A percentile compares a stretch with the other conserved stretches of the same genome.
Evolutionary conservation across 2,888 invertebrate genomes (phyloP).

Genomic region (Meteorus colon): DNA sequence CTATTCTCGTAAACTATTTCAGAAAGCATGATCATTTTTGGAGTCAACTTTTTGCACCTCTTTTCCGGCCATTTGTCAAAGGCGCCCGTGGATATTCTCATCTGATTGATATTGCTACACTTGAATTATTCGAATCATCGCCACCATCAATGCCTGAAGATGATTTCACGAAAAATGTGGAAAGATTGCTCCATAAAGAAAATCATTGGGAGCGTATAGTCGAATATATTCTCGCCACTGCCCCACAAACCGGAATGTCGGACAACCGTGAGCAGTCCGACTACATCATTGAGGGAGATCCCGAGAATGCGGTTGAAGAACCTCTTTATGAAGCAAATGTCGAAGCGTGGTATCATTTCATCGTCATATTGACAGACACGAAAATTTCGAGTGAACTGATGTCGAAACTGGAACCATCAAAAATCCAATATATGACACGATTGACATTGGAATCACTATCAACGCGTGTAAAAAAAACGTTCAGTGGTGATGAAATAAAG

Average conservation of each 20-base stretch:
- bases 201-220: slow-evolving; percentile 64
- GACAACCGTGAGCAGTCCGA: background rate
- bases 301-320: slow-evolving; percentile 46
- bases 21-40: slow-evolving; percentile 70
- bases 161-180: slow-evolving; percentile 65
- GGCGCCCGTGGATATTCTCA: slow-evolving; percentile 68
- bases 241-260: slow-evolving; percentile 2
- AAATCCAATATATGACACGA: slow-evolving; percentile 58
- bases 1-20: slow-evolving; percentile 71
- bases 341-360: slow-evolving; percentile 70
- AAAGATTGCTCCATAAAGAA: slow-evolving; percentile 65
- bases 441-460: slow-evolving; percentile 64
- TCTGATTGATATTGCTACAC: slow-evolving; percentile 67
- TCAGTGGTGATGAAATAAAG: slow-evolving; percentile 40
- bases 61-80: slow-evolving; percentile 65
- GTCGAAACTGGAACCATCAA: slow-evolving; percentile 34
- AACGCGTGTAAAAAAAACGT: slow-evolving; percentile 59
- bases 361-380: slow-evolving; percentile 68
- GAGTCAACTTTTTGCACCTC: slow-evolving; percentile 68
- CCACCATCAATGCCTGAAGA: slow-evolving; percentile 59
- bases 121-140: slow-evolving; percentile 69
- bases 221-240: slow-evolving; percentile 59
- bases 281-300: slow-evolving; percentile 4
- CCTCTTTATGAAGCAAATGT: slow-evolving; percentile 68
- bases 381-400: slow-evolving; percentile 56